phyloP scores from a whole-genome alignment of 1,140 invertebrate genomes.

The Colletes gigas region DNA sequence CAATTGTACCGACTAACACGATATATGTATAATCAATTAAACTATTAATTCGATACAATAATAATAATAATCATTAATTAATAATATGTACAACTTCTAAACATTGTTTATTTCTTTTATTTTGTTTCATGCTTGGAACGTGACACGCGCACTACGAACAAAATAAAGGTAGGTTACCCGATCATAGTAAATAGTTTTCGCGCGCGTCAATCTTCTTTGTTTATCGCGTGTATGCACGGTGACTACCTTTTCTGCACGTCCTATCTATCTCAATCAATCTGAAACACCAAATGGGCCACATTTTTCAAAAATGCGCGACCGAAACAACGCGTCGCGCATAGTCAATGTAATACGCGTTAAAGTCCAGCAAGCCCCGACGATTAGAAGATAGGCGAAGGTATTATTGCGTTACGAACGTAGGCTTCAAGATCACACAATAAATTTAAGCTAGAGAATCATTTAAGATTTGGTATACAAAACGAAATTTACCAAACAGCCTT shows the following conservation, averaged over 20 bases:
- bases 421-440: too few species aligned
- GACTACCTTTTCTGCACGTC: neutral
- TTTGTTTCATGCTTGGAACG: slow-evolving; percentile 66
- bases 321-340: too few species aligned
- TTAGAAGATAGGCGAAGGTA: too few species aligned
- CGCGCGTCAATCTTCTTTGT: neutral
- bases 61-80: slow-evolving; percentile 73
- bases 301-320: too few species aligned
- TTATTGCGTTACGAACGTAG: too few species aligned
- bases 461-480: too few species aligned
- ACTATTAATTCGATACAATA: slow-evolving; percentile 73
- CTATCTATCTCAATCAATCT: neutral
- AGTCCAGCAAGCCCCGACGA: too few species aligned
- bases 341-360: too few species aligned
- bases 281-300: too few species aligned
- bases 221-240: neutral
- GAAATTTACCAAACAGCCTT: too few species aligned
- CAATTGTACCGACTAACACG: slow-evolving; percentile 72
- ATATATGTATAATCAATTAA: slow-evolving; percentile 74
- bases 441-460: too few species aligned
- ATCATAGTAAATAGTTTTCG: too few species aligned
- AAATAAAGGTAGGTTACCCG: neutral
- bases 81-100: slow-evolving; percentile 76
- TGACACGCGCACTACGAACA: slow-evolving; percentile 55
- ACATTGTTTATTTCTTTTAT: slow-evolving; percentile 61